Evolutionary conservation across 2,797 vertebrate species (phyloP).

Genomic region (Pristis pectinata): DNA sequence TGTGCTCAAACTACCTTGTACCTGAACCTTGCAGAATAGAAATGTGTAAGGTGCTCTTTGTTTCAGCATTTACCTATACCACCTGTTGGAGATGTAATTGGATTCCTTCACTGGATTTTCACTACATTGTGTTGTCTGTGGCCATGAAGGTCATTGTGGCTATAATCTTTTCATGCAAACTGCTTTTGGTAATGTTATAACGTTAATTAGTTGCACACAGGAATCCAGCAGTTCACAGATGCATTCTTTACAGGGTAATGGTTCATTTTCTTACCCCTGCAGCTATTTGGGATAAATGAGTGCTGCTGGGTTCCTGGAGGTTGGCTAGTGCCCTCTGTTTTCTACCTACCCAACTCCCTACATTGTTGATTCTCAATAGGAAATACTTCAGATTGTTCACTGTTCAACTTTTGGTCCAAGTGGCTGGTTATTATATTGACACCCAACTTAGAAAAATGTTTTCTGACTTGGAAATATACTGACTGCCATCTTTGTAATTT

Average conservation of each 20-base stretch:
- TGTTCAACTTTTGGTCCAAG: not conserved
- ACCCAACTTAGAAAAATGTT: too few species aligned
- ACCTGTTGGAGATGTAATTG: not conserved
- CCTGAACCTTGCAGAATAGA: not conserved
- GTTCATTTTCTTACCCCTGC: not conserved
- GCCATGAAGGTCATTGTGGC: not conserved
- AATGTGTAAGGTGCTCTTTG: not conserved
- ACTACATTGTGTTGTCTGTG: not conserved
- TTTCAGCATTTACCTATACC: not conserved
- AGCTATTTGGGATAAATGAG: not conserved
- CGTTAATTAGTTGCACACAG: not conserved
- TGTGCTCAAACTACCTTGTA: not conserved
- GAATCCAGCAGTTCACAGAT: not conserved
- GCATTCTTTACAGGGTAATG: not conserved
- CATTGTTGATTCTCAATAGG: not conserved
- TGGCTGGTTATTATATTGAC: too few species aligned
- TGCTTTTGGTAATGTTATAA: not conserved
- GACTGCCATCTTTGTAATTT: too few species aligned
- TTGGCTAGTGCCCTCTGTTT: not conserved
- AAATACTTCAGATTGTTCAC: not conserved
- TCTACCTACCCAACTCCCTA: rapidly evolving
- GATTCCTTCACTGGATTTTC: not conserved
- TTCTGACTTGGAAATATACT: too few species aligned
- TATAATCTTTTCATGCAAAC: not conserved
- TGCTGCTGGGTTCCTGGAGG: not conserved